These are phyloP conservation scores for Napeogenes inachia DNA, from an alignment of 2,888 invertebrate genomes.

Conservation along the genomic window DNA sequence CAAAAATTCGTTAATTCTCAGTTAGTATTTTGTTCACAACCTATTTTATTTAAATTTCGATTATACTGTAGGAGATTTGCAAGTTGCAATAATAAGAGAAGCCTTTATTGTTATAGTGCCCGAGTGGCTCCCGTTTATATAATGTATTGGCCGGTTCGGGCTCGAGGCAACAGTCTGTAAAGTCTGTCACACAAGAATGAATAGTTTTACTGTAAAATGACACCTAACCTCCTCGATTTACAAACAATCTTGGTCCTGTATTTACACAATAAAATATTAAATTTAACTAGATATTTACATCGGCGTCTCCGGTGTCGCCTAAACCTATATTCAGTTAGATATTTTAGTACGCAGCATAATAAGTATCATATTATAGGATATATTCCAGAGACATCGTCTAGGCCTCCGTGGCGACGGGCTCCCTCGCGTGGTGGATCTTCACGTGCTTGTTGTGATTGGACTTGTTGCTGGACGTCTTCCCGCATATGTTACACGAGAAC, in stretches of 20 bases:
- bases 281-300: conserved; percentile 72
- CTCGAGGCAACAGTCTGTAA: conserved; percentile 20
- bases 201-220: conserved; percentile 45
- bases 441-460: conserved; percentile 94
- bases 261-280: conserved; percentile 60
- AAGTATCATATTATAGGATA: not conserved
- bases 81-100: not conserved
- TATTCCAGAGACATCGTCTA: conserved; percentile 41
- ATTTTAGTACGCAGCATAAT: conserved; percentile 3
- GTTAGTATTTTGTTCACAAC: conserved; percentile 22
- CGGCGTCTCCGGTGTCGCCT: conserved; percentile 24
- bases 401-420: conserved; percentile 90
- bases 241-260: conserved; percentile 67
- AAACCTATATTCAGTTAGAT: conserved; percentile 9
- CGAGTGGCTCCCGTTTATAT: no score
- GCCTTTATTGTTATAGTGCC: no score
- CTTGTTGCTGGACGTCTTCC: conserved; percentile 92
- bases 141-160: no score
- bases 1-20: conserved; percentile 20
- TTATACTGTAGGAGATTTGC: conserved; percentile 14
- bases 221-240: conserved; percentile 42
- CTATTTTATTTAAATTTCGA: conserved; percentile 19
- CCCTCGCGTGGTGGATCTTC: conserved; percentile 92
- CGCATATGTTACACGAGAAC: conserved; percentile 91
- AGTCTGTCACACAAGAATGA: conserved; percentile 32